A percentile compares a stretch with the other conserved stretches of the same genome.
phyloP scores from a whole-genome alignment of 2,113 vertebrate species.

The Axis porcinus region DNA sequence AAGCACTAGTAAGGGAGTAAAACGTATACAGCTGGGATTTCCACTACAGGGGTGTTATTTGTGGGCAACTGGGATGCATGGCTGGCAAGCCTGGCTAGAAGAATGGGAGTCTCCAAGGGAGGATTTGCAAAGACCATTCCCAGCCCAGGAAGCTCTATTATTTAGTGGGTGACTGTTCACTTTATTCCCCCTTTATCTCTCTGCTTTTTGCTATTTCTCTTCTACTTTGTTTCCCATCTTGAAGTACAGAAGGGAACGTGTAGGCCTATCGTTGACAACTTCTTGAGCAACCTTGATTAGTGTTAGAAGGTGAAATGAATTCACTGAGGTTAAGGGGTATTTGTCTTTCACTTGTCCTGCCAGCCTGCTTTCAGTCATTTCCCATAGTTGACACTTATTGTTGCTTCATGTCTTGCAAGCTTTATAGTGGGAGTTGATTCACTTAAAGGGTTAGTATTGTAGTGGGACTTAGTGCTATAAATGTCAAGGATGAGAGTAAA shows the following conservation, averaged over 20 bases:
- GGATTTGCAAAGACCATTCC: conserved; percentile 19
- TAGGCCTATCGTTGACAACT: not conserved
- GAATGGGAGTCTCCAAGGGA: not conserved
- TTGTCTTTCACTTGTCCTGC: not conserved
- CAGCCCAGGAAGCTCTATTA: not conserved
- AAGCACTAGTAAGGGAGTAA: not conserved
- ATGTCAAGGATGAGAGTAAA: not conserved
- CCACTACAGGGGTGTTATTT: conserved; percentile 36
- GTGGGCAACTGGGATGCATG: not conserved
- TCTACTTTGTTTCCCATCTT: not conserved
- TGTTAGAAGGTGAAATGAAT: not conserved
- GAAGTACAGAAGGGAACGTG: not conserved
- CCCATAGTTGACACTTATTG: not conserved
- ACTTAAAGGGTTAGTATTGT: not conserved
- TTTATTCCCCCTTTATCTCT: not conserved
- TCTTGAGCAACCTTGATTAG: not conserved
- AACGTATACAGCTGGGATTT: conserved; percentile 29
- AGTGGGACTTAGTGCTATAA: not conserved
- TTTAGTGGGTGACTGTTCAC: not conserved
- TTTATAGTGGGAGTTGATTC: not conserved
- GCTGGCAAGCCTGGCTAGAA: not conserved
- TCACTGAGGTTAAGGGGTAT: not conserved
- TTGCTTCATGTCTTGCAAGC: not conserved
- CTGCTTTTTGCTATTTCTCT: not conserved
- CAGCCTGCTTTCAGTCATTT: not conserved